Percentiles rank a stretch among this genome's conserved stretches.
phyloP scores from a whole-genome alignment of 2,888 invertebrate genomes.

The Dasypolia templi region DNA sequence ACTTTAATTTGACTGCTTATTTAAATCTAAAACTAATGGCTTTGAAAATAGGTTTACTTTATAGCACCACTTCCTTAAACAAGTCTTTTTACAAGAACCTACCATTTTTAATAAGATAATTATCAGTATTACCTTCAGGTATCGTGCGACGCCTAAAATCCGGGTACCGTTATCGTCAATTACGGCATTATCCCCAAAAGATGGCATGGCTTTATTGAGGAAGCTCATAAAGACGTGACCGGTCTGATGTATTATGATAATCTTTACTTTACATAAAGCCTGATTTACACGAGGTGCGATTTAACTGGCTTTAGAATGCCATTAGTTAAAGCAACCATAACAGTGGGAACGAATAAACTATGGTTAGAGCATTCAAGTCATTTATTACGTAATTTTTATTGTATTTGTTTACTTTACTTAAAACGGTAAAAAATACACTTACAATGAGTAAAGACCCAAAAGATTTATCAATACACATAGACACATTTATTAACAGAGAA shows the following conservation, averaged over 20 bases:
- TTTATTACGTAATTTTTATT: background rate
- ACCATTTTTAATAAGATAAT: constrained; percentile 38
- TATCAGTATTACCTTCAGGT: constrained; percentile 38
- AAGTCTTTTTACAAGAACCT: background rate
- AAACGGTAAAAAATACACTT: background rate
- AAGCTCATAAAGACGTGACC: constrained; percentile 40
- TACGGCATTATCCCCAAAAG: constrained; percentile 38
- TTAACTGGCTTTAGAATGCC: background rate
- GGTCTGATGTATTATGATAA: constrained; percentile 12
- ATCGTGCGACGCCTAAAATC: constrained; percentile 27
- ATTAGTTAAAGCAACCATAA: background rate
- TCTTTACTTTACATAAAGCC: constrained; percentile 2
- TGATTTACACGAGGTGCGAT: background rate
- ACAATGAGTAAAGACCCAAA: background rate
- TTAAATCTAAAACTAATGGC: background rate
- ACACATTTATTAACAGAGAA: background rate
- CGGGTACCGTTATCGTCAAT: constrained; percentile 47
- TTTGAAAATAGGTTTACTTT: background rate
- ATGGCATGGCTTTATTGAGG: constrained; percentile 34
- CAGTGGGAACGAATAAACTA: background rate
- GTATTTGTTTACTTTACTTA: background rate
- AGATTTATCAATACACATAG: background rate
- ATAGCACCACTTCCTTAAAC: background rate
- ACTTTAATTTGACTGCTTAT: background rate
- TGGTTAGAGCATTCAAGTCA: background rate